Percentiles rank a stretch among this genome's conserved stretches.
These are phyloP conservation scores for Microtus pennsylvanicus DNA, from an alignment of 2,113 vertebrate species.

Conservation along the genomic window DNA sequence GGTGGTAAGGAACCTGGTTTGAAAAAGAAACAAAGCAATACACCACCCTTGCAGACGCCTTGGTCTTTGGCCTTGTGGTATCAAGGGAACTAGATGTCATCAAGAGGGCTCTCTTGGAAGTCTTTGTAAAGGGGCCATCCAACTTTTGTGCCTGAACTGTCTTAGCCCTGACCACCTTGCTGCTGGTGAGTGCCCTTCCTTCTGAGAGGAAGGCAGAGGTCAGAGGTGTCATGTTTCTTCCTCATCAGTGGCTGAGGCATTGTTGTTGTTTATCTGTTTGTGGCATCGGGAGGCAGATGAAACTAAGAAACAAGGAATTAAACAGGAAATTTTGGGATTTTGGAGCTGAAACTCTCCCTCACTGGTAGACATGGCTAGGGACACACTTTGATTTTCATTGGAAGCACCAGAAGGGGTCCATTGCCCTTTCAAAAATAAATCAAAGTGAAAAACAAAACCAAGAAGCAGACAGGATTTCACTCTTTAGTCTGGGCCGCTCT, in stretches of 20 bases:
- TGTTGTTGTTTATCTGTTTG: not conserved
- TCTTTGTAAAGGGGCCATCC: not conserved
- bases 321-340: not conserved
- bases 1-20: not conserved
- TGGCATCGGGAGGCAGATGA: not conserved
- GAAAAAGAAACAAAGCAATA: not conserved
- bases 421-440: not conserved
- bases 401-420: not conserved
- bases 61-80: not conserved
- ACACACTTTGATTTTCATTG: not conserved
- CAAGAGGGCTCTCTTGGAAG: not conserved
- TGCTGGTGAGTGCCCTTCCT: not conserved
- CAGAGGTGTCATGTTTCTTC: not conserved
- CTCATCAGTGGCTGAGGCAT: not conserved
- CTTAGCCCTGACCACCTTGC: not conserved
- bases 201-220: not conserved
- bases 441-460: not conserved
- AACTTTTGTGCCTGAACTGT: not conserved
- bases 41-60: not conserved
- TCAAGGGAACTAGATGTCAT: not conserved
- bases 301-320: not conserved
- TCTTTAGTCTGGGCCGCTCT: not conserved
- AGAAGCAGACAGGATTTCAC: not conserved
- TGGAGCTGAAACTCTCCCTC: not conserved
- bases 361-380: not conserved